These are phyloP conservation scores for Pedetes capensis DNA, from an alignment of 2,113 vertebrate species.

Conservation along the genomic window DNA sequence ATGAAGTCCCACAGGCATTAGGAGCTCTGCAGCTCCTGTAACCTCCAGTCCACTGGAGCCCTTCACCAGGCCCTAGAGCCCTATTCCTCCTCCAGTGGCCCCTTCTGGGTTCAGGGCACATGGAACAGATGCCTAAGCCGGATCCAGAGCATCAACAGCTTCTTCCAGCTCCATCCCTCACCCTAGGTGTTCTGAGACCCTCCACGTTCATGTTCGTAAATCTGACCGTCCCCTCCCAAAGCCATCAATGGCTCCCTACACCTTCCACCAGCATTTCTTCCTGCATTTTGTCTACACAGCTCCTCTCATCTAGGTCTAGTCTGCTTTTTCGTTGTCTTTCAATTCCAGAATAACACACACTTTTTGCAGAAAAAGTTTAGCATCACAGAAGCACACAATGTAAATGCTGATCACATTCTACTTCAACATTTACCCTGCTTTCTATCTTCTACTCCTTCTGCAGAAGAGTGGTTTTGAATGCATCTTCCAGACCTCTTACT, in stretches of 20 bases:
- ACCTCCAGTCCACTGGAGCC: neutral
- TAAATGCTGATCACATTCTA: neutral
- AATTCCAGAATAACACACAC: conserved; percentile 17
- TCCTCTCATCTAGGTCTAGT: neutral
- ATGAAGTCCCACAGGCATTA: neutral
- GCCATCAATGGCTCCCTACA: neutral
- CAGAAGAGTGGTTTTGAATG: neutral
- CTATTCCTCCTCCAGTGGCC: neutral
- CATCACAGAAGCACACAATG: neutral
- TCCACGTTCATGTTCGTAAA: neutral
- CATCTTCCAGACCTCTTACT: neutral
- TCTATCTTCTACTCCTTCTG: neutral
- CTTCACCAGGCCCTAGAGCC: neutral
- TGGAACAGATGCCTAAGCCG: neutral
- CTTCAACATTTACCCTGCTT: neutral
- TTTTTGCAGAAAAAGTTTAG: neutral
- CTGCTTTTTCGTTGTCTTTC: neutral
- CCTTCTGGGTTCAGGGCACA: neutral
- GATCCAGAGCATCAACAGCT: no score
- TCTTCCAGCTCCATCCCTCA: neutral
- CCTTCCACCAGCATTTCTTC: neutral
- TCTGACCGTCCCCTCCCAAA: neutral
- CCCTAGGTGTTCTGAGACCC: neutral
- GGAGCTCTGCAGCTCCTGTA: neutral
- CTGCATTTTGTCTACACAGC: neutral